Conservation (phyloP, 2,888 invertebrate genomes). For the Drosophila hamatofila region DNA sequence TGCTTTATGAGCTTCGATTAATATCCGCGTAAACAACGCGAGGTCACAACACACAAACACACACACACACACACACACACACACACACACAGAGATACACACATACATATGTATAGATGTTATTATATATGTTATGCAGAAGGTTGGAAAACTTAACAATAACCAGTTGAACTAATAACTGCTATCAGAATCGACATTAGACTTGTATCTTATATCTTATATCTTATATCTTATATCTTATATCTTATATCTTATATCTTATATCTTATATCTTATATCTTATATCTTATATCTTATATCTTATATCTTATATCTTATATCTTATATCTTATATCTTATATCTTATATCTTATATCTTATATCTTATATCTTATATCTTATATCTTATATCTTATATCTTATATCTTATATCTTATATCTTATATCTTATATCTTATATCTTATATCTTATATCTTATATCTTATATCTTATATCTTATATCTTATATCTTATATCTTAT, state of each 20-base stretch:
- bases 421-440: constrained; percentile 5
- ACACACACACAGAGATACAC: background rate
- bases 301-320: constrained; percentile 6
- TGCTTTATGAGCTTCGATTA: constrained; percentile 77
- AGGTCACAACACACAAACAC: constrained; percentile 26
- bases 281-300: constrained; percentile 8
- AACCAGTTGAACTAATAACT: constrained; percentile 8
- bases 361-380: constrained; percentile 8
- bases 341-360: constrained; percentile 6
- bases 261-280: constrained; percentile 12
- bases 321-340: constrained; percentile 6
- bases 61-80: background rate
- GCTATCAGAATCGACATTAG: background rate
- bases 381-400: constrained; percentile 9
- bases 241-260: constrained; percentile 12
- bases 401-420: constrained; percentile 10
- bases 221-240: constrained; percentile 7
- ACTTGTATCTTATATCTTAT: constrained; percentile 5
- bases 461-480: constrained; percentile 9
- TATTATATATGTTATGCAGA: constrained; percentile 1
- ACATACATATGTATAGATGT: background rate
- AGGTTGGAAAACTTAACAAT: background rate
- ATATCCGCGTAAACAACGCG: constrained; percentile 67
- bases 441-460: constrained; percentile 11
- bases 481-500: constrained; percentile 12